These are phyloP conservation scores for Nettapus auritus DNA, from an alignment of 2,113 vertebrate genomes.

Conservation along the genomic window DNA sequence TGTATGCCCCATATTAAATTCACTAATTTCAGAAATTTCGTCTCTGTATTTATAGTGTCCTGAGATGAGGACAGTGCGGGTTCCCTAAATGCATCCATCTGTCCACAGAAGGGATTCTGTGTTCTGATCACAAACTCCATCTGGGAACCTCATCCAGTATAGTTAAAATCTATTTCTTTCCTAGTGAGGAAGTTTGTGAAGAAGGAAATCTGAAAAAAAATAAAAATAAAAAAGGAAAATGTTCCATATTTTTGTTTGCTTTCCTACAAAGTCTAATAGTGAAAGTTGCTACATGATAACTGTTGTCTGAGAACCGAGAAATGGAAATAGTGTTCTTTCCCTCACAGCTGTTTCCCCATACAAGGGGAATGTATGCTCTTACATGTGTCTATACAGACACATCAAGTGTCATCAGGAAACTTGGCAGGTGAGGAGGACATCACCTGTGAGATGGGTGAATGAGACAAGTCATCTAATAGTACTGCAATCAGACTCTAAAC, in stretches of 20 bases:
- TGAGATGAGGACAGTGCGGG: background rate
- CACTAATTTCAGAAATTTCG: slow-evolving; percentile 18
- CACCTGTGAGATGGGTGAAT: background rate
- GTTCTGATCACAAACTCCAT: background rate
- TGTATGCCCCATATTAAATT: background rate
- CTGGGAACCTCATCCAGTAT: background rate
- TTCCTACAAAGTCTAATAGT: background rate
- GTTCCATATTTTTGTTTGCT: background rate
- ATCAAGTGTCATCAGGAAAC: background rate
- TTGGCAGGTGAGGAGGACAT: background rate
- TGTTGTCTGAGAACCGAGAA: background rate
- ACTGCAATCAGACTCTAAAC: background rate
- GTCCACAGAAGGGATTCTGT: background rate
- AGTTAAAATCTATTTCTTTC: background rate
- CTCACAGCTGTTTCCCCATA: background rate
- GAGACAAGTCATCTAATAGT: background rate
- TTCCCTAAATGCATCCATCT: background rate
- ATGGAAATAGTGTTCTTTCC: background rate
- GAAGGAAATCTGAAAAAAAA: background rate
- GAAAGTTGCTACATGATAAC: background rate
- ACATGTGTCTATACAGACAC: background rate
- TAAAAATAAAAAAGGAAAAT: background rate
- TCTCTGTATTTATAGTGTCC: background rate
- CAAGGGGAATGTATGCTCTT: background rate
- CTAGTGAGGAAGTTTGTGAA: background rate